Percentiles rank a stretch among this genome's conserved stretches.
phyloP scores from a whole-genome alignment of 2,113 vertebrate species.

The Aspiorhynchus laticeps region DNA sequence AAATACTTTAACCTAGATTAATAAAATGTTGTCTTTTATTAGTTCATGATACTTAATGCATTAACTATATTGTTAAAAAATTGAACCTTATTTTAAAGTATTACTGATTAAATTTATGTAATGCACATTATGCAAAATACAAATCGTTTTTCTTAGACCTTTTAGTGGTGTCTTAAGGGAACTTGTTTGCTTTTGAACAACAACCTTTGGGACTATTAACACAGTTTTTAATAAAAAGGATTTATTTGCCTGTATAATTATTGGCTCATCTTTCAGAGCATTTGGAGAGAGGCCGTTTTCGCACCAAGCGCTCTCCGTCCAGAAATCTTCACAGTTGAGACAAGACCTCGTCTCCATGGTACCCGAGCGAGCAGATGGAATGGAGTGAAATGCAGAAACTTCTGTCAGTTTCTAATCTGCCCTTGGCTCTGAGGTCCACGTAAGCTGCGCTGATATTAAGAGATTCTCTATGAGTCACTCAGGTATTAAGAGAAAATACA shows the following conservation, averaged over 20 bases:
- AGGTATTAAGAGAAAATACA: conserved; percentile 50
- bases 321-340: conserved; percentile 36
- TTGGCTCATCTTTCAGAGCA: conserved; percentile 47
- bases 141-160: not conserved
- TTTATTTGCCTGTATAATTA: conserved; percentile 37
- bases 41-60: not conserved
- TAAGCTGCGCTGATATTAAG: conserved; percentile 38
- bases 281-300: conserved; percentile 53
- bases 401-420: conserved; percentile 49
- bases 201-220: conserved; percentile 9
- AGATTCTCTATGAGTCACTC: conserved; percentile 46
- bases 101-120: not conserved
- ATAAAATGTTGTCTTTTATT: no score
- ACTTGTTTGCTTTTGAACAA: not conserved
- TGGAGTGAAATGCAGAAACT: conserved; percentile 49
- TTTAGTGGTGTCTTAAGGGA: not conserved
- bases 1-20: no score
- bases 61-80: not conserved
- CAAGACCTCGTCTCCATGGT: conserved; percentile 52
- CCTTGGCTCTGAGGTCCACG: conserved; percentile 41
- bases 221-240: conserved; percentile 36
- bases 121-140: not conserved
- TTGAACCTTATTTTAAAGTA: not conserved
- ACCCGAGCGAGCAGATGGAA: conserved; percentile 54
- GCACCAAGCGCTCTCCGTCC: conserved; percentile 45